A percentile compares a stretch with the other conserved stretches of the same genome.
phyloP scores from a whole-genome alignment of 2,113 vertebrate genomes.

The Eleginops maclovinus region DNA sequence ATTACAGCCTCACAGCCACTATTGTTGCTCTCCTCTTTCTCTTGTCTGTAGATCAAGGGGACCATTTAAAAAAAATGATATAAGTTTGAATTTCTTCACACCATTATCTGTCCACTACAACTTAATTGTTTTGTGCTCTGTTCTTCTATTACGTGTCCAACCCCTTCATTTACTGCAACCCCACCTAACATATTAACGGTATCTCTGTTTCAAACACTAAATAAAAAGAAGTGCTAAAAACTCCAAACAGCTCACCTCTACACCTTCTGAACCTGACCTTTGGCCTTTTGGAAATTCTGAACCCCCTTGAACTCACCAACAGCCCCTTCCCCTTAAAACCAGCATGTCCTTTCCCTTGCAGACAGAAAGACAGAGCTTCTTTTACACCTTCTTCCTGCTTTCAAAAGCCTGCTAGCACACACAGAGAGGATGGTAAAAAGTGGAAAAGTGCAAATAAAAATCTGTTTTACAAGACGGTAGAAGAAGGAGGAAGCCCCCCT shows the following conservation, averaged over 20 bases:
- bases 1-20: neutral
- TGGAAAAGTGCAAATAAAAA: conserved; percentile 82
- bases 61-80: neutral
- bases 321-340: conserved; percentile 52
- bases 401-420: conserved; percentile 60
- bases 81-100: neutral
- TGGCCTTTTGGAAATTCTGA: conserved; percentile 75
- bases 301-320: conserved; percentile 68
- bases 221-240: conserved; percentile 88
- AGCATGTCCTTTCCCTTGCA: conserved; percentile 48
- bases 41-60: neutral
- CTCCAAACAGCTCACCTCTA: conserved; percentile 83
- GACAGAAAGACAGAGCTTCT: conserved; percentile 60
- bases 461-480: conserved; percentile 78
- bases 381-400: conserved; percentile 64
- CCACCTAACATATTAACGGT: conserved; percentile 82
- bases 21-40: neutral
- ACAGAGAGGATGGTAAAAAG: conserved; percentile 72
- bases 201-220: conserved; percentile 89
- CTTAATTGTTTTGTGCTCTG: neutral
- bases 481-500: conserved; percentile 64
- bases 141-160: neutral
- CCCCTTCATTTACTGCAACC: conserved; percentile 9
- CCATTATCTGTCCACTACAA: neutral
- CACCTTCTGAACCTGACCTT: conserved; percentile 87